phyloP scores from a whole-genome alignment of 2,113 vertebrate species.

The Falco punctatus region DNA sequence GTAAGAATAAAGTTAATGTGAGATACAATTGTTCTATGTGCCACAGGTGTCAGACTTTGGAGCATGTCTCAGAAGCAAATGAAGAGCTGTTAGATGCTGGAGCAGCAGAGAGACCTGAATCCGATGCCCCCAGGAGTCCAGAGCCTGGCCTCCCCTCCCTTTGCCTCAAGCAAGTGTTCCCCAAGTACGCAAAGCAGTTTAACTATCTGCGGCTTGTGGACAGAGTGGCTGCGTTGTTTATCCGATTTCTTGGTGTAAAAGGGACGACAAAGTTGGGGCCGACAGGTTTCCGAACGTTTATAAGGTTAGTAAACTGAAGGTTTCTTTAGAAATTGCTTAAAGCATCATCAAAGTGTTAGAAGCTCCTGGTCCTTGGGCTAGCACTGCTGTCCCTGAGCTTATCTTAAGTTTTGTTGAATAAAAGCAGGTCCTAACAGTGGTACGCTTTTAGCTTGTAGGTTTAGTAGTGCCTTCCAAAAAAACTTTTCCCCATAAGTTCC shows the following conservation, averaged over 20 bases:
- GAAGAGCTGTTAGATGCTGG: conserved; percentile 57
- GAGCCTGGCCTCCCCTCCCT: conserved; percentile 80
- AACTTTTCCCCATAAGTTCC: neutral
- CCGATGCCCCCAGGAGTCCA: rapidly evolving
- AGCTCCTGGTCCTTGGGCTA: neutral
- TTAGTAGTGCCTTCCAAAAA: neutral
- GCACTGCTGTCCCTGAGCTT: neutral
- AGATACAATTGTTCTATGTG: neutral
- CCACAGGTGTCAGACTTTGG: conserved; percentile 62
- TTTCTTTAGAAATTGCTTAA: neutral
- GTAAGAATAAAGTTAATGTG: neutral
- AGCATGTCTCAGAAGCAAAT: neutral
- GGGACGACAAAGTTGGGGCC: conserved; percentile 91
- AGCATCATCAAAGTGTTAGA: rapidly evolving
- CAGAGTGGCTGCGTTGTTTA: conserved; percentile 86
- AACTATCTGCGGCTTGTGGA: conserved; percentile 88
- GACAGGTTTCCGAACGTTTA: conserved; percentile 92
- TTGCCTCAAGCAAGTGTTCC: conserved; percentile 95
- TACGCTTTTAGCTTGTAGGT: rapidly evolving
- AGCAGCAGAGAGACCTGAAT: neutral
- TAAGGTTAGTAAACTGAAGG: conserved; percentile 79
- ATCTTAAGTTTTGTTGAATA: rapidly evolving
- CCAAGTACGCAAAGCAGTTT: conserved; percentile 93
- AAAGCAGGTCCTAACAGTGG: rapidly evolving
- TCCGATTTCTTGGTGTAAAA: conserved; percentile 94